These are phyloP conservation scores for Drosophila helvetica DNA, from an alignment of 2,888 invertebrate species.

Conservation along the genomic window DNA sequence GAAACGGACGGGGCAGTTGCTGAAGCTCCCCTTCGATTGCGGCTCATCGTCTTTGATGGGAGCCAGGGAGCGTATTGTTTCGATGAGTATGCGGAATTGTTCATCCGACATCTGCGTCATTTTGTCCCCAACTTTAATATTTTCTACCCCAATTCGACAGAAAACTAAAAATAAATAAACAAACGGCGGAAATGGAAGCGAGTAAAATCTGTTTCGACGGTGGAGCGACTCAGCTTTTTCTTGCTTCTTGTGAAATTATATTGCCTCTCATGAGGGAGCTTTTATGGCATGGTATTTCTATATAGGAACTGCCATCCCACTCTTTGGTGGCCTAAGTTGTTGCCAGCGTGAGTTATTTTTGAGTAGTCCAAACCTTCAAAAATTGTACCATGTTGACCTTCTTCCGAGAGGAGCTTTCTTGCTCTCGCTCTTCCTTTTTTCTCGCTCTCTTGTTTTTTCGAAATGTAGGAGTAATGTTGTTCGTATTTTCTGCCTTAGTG, in stretches of 20 bases:
- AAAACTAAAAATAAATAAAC: conserved; percentile 15
- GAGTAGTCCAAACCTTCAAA: neutral
- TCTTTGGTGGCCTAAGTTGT: too few species aligned
- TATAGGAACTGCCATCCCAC: neutral
- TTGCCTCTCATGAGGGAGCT: conserved; percentile 2
- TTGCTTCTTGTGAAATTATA: conserved; percentile 27
- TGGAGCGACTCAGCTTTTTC: conserved; percentile 18
- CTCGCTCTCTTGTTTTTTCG: neutral
- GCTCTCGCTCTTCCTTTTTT: too few species aligned
- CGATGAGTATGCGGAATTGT: conserved; percentile 78
- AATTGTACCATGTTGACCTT: neutral
- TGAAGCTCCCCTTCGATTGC: conserved; percentile 80
- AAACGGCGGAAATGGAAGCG: neutral
- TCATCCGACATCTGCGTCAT: conserved; percentile 78
- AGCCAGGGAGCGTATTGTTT: conserved; percentile 69
- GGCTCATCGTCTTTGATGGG: conserved; percentile 43
- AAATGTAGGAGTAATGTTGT: neutral
- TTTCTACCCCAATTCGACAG: neutral
- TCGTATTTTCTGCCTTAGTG: too few species aligned
- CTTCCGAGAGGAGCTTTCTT: too few species aligned
- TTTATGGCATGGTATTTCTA: conserved; percentile 1
- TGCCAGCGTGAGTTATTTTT: neutral
- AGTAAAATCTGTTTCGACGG: neutral
- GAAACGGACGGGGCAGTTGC: conserved; percentile 74
- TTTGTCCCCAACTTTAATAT: conserved; percentile 1